Conservation (phyloP, 1,140 invertebrate genomes). For the Thereuonema tuberculata region DNA sequence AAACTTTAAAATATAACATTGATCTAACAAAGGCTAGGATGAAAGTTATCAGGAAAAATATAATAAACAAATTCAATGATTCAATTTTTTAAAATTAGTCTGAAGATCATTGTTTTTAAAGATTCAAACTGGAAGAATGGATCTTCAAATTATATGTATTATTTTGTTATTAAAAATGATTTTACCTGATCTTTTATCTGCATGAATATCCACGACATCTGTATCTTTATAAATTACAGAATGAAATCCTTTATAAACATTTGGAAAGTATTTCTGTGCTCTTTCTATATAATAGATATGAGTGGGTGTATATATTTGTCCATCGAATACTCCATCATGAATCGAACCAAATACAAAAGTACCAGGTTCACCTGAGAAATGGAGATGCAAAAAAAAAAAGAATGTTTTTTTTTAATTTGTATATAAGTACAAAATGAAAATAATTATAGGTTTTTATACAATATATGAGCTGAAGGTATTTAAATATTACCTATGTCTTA, state of each 20-base stretch:
- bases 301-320: constrained; percentile 65
- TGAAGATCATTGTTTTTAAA: background rate
- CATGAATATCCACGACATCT: constrained; percentile 72
- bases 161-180: background rate
- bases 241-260: constrained; percentile 51
- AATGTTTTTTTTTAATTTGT: too few species aligned
- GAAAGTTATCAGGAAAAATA: too few species aligned
- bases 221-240: constrained; percentile 91
- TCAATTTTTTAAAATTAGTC: too few species aligned
- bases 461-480: too few species aligned
- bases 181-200: background rate
- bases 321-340: constrained; percentile 86
- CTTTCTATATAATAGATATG: constrained; percentile 83
- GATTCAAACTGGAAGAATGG: too few species aligned
- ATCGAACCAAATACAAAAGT: constrained; percentile 85
- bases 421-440: too few species aligned
- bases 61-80: too few species aligned
- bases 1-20: too few species aligned
- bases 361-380: constrained; percentile 27
- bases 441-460: too few species aligned
- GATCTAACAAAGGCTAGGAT: too few species aligned
- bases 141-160: background rate
- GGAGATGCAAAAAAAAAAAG: too few species aligned
- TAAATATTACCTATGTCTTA: too few species aligned
- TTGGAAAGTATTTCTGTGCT: constrained; percentile 68